Base-by-base conservation (phyloP, 1,140 invertebrate genomes). In the Drosophila trapezifrons region DNA sequence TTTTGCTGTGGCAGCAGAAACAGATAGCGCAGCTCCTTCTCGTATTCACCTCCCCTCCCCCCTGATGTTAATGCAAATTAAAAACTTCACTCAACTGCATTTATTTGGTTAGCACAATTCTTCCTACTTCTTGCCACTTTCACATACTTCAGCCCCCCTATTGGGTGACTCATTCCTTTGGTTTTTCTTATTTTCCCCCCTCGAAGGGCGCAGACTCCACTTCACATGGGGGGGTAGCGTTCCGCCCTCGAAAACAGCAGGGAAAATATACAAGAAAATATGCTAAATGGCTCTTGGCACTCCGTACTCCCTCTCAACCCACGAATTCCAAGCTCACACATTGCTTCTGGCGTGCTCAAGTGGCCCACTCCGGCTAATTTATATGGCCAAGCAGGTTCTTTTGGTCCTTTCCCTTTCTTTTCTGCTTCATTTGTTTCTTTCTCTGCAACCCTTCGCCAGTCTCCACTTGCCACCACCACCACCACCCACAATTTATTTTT, bases 201-300 rank as follows among this genome's bases (percentile, higher is more conserved):
- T 18, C 22, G 17, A 71, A 46, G n/a, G 49, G 37, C 67, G 35
- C 59, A 63, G 57, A 70, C 77, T 67, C 66, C 43, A 57, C 57
- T 77, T 29, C 47, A 71, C 55, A 10, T 40, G 10, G 6, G 27
- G 3, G 27, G 27, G 7, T n/a, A n/a, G 8, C 63, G 27, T 42
- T 64, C 38, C 60, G 63, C 20, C 67, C 51, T 38, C 43, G 17
- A 57, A 40, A 71, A 47, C 18, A 32, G 46, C 20, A 22, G n/a
- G 43, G 42, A 42, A 43, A 42, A 20, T 13, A 32, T 47, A 71
- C 69, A 59, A 43, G 17, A 73, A 85, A 83, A 86, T 76, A 86
- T 83, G 84, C 73, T 85, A 85, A 85, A 85, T 85, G 81, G 67
- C 51, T 85, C 80, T 83, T 83, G 78, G 76, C 70, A 75, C 60